A percentile compares a stretch with the other conserved stretches of the same genome.
Evolutionary conservation across 2,113 vertebrate genomes (phyloP).

Genomic region (Procapra przewalskii): DNA sequence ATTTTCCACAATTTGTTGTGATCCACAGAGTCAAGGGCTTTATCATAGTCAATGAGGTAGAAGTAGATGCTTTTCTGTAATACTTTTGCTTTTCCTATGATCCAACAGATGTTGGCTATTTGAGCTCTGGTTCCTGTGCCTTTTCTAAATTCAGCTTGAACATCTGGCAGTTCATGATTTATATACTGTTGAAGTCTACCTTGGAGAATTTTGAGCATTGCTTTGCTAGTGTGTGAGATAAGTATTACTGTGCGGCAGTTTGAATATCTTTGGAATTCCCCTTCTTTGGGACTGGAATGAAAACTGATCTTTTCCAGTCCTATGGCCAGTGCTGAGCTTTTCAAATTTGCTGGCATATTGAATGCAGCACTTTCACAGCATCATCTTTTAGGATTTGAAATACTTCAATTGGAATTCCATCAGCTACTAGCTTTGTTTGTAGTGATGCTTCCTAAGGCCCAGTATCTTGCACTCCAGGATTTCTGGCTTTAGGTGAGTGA

Average conservation of each 20-base stretch:
- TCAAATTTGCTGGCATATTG: neutral
- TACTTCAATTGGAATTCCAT: neutral
- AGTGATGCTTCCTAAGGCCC: neutral
- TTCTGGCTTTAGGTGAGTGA: neutral
- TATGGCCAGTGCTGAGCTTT: neutral
- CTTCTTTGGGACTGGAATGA: neutral
- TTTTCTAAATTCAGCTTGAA: neutral
- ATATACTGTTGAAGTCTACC: neutral
- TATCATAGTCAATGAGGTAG: neutral
- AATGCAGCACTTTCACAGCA: neutral
- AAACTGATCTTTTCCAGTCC: neutral
- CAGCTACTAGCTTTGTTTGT: neutral
- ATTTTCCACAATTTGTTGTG: neutral
- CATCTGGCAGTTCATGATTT: neutral
- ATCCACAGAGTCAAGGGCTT: neutral
- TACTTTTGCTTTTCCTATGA: neutral
- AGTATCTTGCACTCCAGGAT: neutral
- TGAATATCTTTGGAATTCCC: neutral
- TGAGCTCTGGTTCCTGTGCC: neutral
- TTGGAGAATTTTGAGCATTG: neutral
- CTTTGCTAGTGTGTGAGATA: neutral
- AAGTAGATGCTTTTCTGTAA: neutral
- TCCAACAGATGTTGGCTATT: neutral
- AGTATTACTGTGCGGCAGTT: neutral
- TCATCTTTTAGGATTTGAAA: neutral